Conservation (phyloP, 1,140 invertebrate genomes). For the Ruditapes philippinarum region DNA sequence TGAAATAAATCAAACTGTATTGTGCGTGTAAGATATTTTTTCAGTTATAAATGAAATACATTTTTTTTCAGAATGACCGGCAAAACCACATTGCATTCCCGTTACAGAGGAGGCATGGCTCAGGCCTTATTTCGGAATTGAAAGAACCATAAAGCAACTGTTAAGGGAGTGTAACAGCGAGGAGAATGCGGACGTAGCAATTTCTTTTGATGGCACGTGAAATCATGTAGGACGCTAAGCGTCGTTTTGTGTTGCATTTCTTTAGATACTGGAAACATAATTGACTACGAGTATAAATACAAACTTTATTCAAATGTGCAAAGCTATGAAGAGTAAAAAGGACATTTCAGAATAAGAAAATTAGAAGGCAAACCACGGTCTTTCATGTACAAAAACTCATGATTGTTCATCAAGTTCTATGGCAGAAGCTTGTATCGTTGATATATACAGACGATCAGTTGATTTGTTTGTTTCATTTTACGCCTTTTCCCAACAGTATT, state of each 20-base stretch:
- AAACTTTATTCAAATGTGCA: neutral
- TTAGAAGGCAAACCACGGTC: neutral
- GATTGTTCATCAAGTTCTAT: neutral
- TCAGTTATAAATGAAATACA: too few relatives aligned
- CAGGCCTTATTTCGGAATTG: neutral
- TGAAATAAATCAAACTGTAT: too few relatives aligned
- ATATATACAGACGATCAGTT: neutral
- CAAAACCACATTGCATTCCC: neutral
- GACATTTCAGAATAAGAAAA: neutral
- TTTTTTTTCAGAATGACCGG: neutral
- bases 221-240: neutral
- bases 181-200: neutral
- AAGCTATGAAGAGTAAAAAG: neutral
- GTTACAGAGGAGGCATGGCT: neutral
- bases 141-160: neutral
- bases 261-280: slow-evolving; percentile 7
- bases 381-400: neutral
- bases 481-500: too few relatives aligned
- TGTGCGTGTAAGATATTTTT: too few relatives aligned
- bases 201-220: too few relatives aligned
- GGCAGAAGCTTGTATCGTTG: neutral
- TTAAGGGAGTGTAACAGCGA: neutral
- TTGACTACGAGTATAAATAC: neutral
- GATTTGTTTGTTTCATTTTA: too few relatives aligned
- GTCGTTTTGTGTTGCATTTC: slow-evolving; percentile 13